Evolutionary conservation across 53 echinoderm and acorn worm genomes (phyloP), one percentile per base, ranked within the genome.

Genomic region (Patiria pectinifera): DNA sequence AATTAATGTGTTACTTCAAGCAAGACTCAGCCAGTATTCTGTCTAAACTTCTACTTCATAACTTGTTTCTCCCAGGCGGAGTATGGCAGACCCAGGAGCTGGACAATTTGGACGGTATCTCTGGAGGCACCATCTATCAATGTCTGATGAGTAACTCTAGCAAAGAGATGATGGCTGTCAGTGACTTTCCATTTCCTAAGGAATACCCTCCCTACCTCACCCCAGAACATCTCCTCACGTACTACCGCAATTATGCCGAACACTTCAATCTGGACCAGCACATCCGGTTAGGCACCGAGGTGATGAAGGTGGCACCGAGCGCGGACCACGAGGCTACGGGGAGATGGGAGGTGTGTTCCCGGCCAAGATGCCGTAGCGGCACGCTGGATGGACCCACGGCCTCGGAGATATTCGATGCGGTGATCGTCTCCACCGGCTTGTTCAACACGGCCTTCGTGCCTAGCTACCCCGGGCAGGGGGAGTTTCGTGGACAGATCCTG

Each of bases 91-190:
- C 92, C 83, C 92, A 76, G 22, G 89, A 92, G 80, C n/a, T 84
- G 48, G 49, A 59, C 48, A 48, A 21, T 93, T 62, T 78, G 13
- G 85, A 85, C 15, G 66, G 44, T 35, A 21, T 84, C 70, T 11
- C 45, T 45, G 93, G 81, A 62, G 91, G 93, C 18, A 85, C 93
- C 46, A 85, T 97, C 85, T 97, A 95, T 87, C 83, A 95, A 77
- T 92, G 95, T 2, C 86, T 95, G 44, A 88, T 95, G 59, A 97
- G 95, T 61, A 97, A 97, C 83, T 89, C 97, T 23, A 97, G 97
- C 63, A 95, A 95, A 91, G 95, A 97, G 89, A 95, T 97, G 93
- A 97, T 93, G 95, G 91, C 93, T n/a, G 93, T 97, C 62, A 97
- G 97, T 58, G 97, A 97, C 61, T 97, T 95, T 76, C 95, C 97